These are phyloP conservation scores for Sebastes oblongus DNA, from an alignment of 2,797 vertebrate genomes.

Conservation along the genomic window DNA sequence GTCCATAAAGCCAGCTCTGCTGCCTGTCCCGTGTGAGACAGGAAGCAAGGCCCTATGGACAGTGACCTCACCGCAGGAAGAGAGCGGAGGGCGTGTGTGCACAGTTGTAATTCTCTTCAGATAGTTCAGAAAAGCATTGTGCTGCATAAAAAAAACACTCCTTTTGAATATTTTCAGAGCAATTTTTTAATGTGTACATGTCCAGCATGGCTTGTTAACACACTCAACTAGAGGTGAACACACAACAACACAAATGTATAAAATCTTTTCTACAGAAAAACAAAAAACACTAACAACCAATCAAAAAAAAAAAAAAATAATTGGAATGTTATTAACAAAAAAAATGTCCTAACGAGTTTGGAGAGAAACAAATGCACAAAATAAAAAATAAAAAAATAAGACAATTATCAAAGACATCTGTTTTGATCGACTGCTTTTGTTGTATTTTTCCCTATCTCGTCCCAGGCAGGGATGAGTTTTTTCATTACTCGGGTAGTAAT, in stretches of 20 bases:
- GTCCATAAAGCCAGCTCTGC: conserved; percentile 40
- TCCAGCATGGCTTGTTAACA: conserved; percentile 89
- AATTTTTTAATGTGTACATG: conserved; percentile 86
- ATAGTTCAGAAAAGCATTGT: background rate
- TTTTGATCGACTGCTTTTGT: conserved; percentile 13
- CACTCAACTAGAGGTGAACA: conserved; percentile 85
- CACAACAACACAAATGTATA: conserved; percentile 84
- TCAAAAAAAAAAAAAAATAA: conserved; percentile 50
- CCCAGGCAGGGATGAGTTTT: conserved; percentile 29
- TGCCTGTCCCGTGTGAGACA: conserved; percentile 78
- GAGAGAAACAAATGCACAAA: conserved; percentile 62
- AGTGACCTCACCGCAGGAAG: conserved; percentile 77
- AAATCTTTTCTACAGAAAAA: conserved; percentile 80
- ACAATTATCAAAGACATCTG: conserved; percentile 46
- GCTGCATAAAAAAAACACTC: background rate
- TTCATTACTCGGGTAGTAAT: conserved; percentile 32
- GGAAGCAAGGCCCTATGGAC: conserved; percentile 74
- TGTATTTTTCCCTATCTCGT: background rate
- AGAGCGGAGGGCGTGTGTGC: conserved; percentile 36
- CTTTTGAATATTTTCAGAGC: conserved; percentile 52
- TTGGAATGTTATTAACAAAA: conserved; percentile 84
- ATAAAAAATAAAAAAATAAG: conserved; percentile 57
- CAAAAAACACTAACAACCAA: conserved; percentile 50
- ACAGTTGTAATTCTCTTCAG: background rate
- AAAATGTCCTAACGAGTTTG: conserved; percentile 56